Conservation (phyloP, 2,888 invertebrate genomes). For the Heterodera filipjevi region DNA sequence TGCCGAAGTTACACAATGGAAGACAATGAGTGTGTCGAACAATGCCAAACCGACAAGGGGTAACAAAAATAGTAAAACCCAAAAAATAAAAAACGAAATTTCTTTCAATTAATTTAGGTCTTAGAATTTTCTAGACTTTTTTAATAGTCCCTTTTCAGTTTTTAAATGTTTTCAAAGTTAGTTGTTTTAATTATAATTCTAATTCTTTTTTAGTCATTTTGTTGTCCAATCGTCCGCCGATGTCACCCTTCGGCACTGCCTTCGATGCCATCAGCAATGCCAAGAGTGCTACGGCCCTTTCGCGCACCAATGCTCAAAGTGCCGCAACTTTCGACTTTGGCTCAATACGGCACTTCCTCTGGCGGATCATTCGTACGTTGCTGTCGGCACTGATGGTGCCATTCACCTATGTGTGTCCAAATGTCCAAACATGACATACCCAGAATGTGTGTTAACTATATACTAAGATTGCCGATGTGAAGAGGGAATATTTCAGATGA, state of each 20-base stretch:
- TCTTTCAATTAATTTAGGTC: too few species aligned
- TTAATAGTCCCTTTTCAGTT: too few species aligned
- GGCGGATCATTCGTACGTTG: neutral
- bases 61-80: too few species aligned
- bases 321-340: conserved; percentile 36
- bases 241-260: conserved; percentile 13
- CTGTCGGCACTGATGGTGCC: conserved; percentile 5
- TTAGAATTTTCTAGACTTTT: too few species aligned
- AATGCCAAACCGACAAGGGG: conserved; percentile 70
- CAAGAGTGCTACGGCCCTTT: conserved; percentile 37
- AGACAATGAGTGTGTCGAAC: conserved; percentile 78
- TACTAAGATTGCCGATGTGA: too few species aligned
- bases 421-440: conserved; percentile 46
- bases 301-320: conserved; percentile 33
- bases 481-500: conserved; percentile 10
- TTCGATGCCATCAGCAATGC: conserved; percentile 37
- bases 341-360: neutral
- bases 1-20: conserved; percentile 83
- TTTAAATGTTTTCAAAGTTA: too few species aligned
- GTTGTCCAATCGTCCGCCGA: neutral
- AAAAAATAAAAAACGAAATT: too few species aligned
- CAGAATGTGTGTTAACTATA: neutral
- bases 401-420: conserved; percentile 32
- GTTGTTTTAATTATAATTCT: too few species aligned
- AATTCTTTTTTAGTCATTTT: conserved; percentile 33